Percentiles rank a stretch among this genome's conserved stretches.
phyloP scores from a whole-genome alignment of 2,113 vertebrate species.

The Psittacula cyanocephala region DNA sequence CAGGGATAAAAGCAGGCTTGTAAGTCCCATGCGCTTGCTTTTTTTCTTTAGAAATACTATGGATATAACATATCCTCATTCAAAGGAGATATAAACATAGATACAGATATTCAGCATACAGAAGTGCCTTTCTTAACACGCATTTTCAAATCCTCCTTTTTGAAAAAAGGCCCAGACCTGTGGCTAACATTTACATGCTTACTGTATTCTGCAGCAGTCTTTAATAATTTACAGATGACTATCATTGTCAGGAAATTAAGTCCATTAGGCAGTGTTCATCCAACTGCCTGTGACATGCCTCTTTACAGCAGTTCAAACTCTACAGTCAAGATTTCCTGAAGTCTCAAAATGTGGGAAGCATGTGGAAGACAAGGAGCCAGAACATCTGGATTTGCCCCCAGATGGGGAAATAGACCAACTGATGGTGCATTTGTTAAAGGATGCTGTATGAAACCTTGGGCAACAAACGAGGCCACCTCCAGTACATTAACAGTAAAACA shows the following conservation, averaged over 20 bases:
- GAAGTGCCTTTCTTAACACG: background rate
- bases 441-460: background rate
- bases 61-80: background rate
- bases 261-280: background rate
- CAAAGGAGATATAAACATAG: background rate
- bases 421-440: background rate
- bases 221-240: background rate
- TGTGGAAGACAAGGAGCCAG: background rate
- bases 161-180: background rate
- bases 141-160: background rate
- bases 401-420: background rate
- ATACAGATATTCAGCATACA: background rate
- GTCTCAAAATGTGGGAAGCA: background rate
- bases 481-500: background rate
- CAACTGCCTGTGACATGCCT: background rate
- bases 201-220: background rate
- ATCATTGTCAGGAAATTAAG: background rate
- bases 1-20: background rate
- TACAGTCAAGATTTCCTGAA: background rate
- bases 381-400: background rate
- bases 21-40: background rate
- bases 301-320: background rate
- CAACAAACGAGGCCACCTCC: background rate
- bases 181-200: background rate
- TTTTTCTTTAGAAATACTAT: background rate